Evolutionary conservation across 2,797 vertebrate genomes (phyloP).

Genomic region (Ctenochaetus hawaiiensis): DNA sequence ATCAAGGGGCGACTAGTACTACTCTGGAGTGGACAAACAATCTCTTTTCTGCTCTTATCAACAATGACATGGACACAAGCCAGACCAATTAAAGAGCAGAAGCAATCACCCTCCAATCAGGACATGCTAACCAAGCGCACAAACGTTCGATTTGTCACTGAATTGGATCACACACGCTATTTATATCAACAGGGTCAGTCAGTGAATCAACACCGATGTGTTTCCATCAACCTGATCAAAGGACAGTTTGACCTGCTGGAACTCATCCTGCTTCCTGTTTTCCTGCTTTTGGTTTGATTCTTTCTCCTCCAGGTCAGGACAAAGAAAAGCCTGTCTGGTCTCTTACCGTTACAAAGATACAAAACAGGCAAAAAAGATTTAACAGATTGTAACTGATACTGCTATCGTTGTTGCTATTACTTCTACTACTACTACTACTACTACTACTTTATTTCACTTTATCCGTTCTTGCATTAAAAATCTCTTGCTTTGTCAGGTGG

Average conservation of each 20-base stretch:
- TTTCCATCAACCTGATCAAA: conserved; percentile 33
- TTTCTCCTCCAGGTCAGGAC: neutral
- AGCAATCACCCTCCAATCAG: conserved; percentile 65
- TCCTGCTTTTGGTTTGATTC: neutral
- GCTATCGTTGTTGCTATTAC: too few species aligned
- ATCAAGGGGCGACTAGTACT: conserved; percentile 19
- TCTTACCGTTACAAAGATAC: too few species aligned
- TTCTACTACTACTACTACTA: too few species aligned
- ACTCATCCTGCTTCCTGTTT: neutral
- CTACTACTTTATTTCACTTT: too few species aligned
- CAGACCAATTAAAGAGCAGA: conserved; percentile 56
- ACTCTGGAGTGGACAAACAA: conserved; percentile 57
- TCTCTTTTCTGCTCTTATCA: conserved; percentile 63
- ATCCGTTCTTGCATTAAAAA: too few species aligned
- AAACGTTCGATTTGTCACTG: conserved; percentile 42
- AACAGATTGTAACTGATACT: too few species aligned
- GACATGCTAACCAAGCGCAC: conserved; percentile 60
- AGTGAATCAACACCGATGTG: conserved; percentile 33
- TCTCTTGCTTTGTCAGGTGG: too few species aligned
- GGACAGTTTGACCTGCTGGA: conserved; percentile 3
- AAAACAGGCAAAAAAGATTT: too few species aligned
- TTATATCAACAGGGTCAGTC: conserved; percentile 27
- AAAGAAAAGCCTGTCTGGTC: neutral
- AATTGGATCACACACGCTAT: conserved; percentile 35
- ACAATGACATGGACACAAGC: conserved; percentile 56